Conservation (phyloP, 2,113 vertebrate species). For the Otus sunia region DNA sequence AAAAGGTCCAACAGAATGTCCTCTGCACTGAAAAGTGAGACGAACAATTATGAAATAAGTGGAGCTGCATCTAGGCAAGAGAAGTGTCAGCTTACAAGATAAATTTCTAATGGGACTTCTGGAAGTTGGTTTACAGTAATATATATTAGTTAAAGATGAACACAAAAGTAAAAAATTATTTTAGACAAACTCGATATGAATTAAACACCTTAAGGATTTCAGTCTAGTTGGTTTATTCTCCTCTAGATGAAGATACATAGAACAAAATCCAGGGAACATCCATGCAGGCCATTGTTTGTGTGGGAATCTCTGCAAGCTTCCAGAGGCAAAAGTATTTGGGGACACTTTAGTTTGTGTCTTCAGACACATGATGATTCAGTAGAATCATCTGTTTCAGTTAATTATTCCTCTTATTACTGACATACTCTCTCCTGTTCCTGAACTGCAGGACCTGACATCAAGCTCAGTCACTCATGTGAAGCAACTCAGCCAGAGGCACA, state of each 20-base stretch:
- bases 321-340: background rate
- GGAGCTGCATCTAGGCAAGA: background rate
- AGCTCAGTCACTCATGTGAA: background rate
- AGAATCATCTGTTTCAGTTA: background rate
- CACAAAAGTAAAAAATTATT: background rate
- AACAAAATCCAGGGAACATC: background rate
- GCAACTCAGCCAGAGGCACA: accelerated
- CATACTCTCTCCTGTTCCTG: background rate
- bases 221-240: background rate
- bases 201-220: background rate
- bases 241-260: background rate
- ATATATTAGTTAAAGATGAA: background rate
- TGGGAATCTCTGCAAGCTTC: background rate
- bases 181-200: background rate
- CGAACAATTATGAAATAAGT: background rate
- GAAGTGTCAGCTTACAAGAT: background rate
- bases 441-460: background rate
- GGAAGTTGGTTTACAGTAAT: background rate
- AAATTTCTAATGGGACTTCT: background rate
- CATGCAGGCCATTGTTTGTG: background rate
- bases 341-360: background rate
- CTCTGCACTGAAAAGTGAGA: background rate
- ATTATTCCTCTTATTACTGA: background rate
- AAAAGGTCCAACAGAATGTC: background rate
- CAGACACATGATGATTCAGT: background rate